Percentiles rank a stretch among this genome's conserved stretches.
Evolutionary conservation across 2,113 vertebrate species (phyloP).

Genomic region (Leptocoma aspasia): DNA sequence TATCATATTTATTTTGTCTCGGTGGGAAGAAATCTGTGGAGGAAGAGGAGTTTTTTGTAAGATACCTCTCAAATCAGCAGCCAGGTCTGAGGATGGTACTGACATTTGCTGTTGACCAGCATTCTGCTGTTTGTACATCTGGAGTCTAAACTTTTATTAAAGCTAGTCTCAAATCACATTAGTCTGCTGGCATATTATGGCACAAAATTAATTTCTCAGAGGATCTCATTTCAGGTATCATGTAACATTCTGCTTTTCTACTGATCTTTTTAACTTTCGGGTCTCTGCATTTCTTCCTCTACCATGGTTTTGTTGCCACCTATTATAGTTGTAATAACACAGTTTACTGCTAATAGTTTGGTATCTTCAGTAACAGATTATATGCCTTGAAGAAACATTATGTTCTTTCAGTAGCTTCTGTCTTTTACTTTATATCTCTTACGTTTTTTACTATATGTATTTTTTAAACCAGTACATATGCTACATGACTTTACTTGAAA

Average conservation of each 20-base stretch:
- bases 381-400: constrained; percentile 6
- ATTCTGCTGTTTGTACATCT: not conserved
- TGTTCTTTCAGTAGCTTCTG: not conserved
- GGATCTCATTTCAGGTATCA: constrained; percentile 62
- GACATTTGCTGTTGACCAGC: not conserved
- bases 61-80: not conserved
- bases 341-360: constrained; percentile 52
- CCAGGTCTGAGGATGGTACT: not conserved
- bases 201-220: constrained; percentile 60
- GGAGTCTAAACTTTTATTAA: constrained; percentile 15
- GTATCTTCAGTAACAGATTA: not conserved
- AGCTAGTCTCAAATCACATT: constrained; percentile 31
- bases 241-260: constrained; percentile 50
- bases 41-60: not conserved
- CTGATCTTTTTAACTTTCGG: constrained; percentile 63
- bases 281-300: constrained; percentile 61
- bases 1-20: not conserved
- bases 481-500: not conserved
- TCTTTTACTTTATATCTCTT: not conserved
- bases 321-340: constrained; percentile 60
- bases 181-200: constrained; percentile 49
- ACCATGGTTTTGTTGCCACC: constrained; percentile 49
- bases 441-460: accelerated
- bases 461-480: not conserved
- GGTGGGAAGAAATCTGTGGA: not conserved